These are phyloP conservation scores for Myanophis thanlyinensis DNA, from an alignment of 2,113 vertebrate genomes.

Conservation along the genomic window DNA sequence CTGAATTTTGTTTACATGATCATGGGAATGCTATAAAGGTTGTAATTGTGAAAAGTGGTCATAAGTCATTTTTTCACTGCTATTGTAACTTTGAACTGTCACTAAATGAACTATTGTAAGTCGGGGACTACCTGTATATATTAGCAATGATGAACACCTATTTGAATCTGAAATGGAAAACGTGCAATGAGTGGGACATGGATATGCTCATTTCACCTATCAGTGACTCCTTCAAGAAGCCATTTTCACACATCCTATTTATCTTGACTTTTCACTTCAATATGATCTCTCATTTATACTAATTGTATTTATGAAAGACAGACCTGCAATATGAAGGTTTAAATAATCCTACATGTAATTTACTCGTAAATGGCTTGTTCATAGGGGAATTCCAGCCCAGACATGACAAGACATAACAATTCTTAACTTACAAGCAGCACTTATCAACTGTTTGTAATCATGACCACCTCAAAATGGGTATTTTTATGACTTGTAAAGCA, in stretches of 20 bases:
- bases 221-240: background rate
- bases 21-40: no score
- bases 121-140: background rate
- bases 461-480: no score
- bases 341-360: background rate
- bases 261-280: background rate
- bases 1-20: no score
- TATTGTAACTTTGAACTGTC: no score
- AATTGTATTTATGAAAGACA: background rate
- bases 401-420: slow-evolving; percentile 1
- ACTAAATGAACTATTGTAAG: no score
- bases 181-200: background rate
- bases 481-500: no score
- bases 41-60: no score
- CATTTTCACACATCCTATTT: background rate
- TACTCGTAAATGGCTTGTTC: background rate
- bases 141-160: no score
- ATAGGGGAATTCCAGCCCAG: background rate
- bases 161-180: background rate
- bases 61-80: no score
- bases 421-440: no score
- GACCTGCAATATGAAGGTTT: background rate
- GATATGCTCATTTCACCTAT: background rate
- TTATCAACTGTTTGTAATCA: no score
- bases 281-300: background rate